phyloP scores from a whole-genome alignment of 1,140 invertebrate species.

The Chironomus striatipennis region DNA sequence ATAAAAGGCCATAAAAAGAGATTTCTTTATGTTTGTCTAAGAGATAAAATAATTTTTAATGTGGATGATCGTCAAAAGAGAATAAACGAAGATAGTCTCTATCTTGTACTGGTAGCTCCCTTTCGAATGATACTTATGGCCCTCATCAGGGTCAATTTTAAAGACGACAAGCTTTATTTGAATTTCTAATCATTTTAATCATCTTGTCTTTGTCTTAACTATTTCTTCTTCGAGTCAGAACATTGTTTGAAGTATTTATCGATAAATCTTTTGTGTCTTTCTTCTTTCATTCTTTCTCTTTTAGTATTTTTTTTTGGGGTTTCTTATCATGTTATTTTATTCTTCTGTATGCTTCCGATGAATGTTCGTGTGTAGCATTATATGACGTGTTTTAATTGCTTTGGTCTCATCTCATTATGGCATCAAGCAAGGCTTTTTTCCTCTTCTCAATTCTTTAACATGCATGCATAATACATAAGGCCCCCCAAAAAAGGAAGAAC shows the following conservation, averaged over 20 bases:
- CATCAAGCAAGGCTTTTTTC: background rate
- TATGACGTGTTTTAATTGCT: constrained; percentile 8
- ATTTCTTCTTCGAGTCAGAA: too few species aligned
- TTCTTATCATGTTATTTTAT: background rate
- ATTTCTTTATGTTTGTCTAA: background rate
- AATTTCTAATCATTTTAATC: constrained; percentile 1
- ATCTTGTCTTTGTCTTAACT: too few species aligned
- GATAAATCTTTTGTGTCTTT: background rate
- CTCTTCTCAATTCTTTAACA: background rate
- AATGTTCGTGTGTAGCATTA: background rate
- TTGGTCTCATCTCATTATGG: background rate
- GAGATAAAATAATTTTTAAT: too few species aligned
- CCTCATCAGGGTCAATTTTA: background rate
- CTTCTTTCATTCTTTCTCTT: background rate
- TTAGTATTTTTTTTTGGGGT: background rate
- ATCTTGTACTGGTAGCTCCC: too few species aligned
- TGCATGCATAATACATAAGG: background rate
- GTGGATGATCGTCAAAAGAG: background rate
- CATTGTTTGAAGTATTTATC: too few species aligned
- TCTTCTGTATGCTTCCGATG: background rate
- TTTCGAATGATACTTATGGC: too few species aligned
- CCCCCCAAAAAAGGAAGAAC: constrained; percentile 4
- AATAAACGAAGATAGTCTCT: too few species aligned
- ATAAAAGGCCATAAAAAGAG: background rate
- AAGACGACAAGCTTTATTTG: constrained; percentile 16